A percentile compares a stretch with the other conserved stretches of the same genome.
phyloP scores from a whole-genome alignment of 1,140 invertebrate species.

The Cherax destructor region DNA sequence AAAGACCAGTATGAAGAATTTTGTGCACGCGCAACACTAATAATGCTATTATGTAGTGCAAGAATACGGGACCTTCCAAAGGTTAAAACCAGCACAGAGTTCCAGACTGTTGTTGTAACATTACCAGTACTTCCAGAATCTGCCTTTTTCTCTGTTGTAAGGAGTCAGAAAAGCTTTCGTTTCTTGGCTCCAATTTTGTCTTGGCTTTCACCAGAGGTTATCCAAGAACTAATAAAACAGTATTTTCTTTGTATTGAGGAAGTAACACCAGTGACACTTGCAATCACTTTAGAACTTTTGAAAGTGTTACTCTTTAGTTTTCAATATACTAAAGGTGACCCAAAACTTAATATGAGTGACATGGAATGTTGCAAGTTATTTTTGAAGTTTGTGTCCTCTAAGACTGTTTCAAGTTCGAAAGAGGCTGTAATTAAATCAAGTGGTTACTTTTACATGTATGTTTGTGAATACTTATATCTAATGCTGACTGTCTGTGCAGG shows the following conservation, averaged over 20 bases:
- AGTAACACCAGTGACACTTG: conserved; percentile 49
- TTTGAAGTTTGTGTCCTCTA: conserved; percentile 32
- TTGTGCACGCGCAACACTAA: conserved; percentile 16
- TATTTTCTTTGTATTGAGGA: conserved; percentile 22
- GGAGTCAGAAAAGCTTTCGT: conserved; percentile 41
- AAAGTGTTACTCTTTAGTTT: conserved; percentile 33
- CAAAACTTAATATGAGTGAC: background rate
- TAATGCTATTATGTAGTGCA: conserved; percentile 29
- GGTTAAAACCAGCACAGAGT: conserved; percentile 23
- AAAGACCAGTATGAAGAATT: conserved; percentile 23
- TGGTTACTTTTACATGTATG: conserved; percentile 47
- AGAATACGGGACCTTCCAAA: conserved; percentile 17
- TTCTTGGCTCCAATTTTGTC: conserved; percentile 32
- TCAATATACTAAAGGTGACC: background rate
- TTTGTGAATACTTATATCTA: conserved; percentile 38
- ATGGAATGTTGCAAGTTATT: conserved; percentile 2
- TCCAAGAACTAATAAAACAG: conserved; percentile 17
- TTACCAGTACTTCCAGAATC: conserved; percentile 27
- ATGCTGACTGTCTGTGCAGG: conserved; percentile 20
- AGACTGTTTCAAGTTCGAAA: conserved; percentile 16
- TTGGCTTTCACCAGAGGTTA: conserved; percentile 8
- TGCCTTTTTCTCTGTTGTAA: conserved; percentile 37
- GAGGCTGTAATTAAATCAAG: conserved; percentile 16
- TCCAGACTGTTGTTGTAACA: conserved; percentile 8
- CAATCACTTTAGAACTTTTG: conserved; percentile 34